Conservation (phyloP, 2,888 invertebrate species). For the Polydesmus complanatus region DNA sequence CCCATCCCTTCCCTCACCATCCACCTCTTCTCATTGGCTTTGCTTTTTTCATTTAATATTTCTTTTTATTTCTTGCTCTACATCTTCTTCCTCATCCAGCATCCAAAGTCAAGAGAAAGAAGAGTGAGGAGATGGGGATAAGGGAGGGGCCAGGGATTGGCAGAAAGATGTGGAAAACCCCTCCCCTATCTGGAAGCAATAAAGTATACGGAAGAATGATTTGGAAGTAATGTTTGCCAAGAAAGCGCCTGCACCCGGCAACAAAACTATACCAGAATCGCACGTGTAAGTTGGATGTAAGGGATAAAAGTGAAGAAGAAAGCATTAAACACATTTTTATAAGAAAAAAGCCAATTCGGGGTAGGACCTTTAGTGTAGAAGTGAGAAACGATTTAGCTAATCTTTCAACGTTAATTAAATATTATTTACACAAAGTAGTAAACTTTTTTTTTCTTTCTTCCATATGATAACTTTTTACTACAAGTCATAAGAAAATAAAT, state of each 20-base stretch:
- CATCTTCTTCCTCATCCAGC: background rate
- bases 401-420: too few relatives aligned
- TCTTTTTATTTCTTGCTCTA: background rate
- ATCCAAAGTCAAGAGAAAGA: too few relatives aligned
- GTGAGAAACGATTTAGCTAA: too few relatives aligned
- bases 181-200: background rate
- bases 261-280: background rate
- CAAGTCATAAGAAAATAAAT: too few relatives aligned
- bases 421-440: too few relatives aligned
- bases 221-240: background rate
- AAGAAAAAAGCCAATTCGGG: too few relatives aligned
- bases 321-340: background rate
- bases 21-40: background rate
- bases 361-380: too few relatives aligned
- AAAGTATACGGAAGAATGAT: background rate
- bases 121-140: too few relatives aligned
- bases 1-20: too few relatives aligned
- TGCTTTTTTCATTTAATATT: background rate
- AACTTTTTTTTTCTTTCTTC: too few relatives aligned
- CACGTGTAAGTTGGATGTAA: background rate
- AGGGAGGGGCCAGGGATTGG: background rate
- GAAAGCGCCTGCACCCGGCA: background rate
- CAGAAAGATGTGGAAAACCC: background rate
- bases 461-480: too few relatives aligned
- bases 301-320: background rate